Conservation (phyloP, 2,113 vertebrate genomes). For the Sialia sialis region DNA sequence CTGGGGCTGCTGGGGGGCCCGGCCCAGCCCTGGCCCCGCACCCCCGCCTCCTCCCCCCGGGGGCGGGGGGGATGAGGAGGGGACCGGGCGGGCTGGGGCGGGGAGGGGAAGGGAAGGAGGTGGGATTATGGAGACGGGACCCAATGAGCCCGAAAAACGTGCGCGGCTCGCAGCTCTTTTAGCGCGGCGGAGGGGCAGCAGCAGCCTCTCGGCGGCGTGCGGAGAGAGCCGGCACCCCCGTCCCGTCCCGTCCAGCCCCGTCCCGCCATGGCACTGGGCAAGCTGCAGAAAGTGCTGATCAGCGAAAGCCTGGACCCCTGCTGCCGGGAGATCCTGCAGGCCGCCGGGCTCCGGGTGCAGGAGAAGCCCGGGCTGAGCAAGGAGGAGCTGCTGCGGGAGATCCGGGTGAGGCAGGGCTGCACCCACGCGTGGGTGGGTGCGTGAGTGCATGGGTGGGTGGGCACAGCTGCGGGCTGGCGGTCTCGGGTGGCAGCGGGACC, state of each 20-base stretch:
- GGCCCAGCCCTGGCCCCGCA: background rate
- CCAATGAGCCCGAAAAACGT: slow-evolving; percentile 60
- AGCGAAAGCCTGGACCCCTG: slow-evolving; percentile 91
- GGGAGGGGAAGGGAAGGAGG: slow-evolving; percentile 12
- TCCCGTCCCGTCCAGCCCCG: background rate
- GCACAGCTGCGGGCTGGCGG: background rate
- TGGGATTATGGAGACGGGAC: slow-evolving; percentile 32
- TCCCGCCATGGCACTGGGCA: slow-evolving; percentile 77
- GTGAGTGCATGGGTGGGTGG: background rate
- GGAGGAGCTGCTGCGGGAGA: slow-evolving; percentile 84
- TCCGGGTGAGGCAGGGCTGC: slow-evolving; percentile 75
- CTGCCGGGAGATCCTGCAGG: slow-evolving; percentile 84
- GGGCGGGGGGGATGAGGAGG: background rate
- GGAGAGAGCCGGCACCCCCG: background rate
- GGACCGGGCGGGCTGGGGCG: background rate
- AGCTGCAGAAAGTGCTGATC: slow-evolving; percentile 83
- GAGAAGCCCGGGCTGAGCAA: slow-evolving; percentile 84
- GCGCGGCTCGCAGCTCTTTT: background rate
- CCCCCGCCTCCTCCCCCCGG: background rate
- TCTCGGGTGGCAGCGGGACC: background rate
- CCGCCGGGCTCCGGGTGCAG: slow-evolving; percentile 86
- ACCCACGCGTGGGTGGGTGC: background rate
- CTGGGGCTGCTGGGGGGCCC: background rate
- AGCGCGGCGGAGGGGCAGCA: background rate
- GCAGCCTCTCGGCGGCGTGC: background rate